phyloP scores from a whole-genome alignment of 2,113 vertebrate species.

The Orientallactaga bullata region DNA sequence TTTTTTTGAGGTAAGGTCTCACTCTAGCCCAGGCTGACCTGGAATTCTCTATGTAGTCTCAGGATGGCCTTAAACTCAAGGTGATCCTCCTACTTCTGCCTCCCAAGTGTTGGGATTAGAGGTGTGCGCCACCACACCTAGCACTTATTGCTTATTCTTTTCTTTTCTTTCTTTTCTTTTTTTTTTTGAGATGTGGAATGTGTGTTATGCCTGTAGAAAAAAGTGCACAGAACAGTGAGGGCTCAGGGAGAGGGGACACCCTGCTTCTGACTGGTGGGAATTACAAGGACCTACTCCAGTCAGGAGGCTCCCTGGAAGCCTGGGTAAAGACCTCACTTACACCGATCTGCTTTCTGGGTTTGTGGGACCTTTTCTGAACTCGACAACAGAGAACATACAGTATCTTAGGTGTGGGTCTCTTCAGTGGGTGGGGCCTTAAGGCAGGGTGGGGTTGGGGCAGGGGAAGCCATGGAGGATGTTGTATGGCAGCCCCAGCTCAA shows the following conservation, averaged over 20 bases:
- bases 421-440: too few relatives aligned
- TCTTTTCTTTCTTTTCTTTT: too few relatives aligned
- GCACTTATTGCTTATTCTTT: too few relatives aligned
- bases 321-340: background rate
- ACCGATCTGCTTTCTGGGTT: background rate
- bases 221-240: constrained; percentile 70
- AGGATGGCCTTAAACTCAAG: too few relatives aligned
- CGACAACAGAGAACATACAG: background rate
- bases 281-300: background rate
- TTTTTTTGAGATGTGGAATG: constrained; percentile 13
- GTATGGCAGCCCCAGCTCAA: background rate
- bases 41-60: too few relatives aligned
- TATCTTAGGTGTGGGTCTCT: background rate
- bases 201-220: constrained; percentile 75
- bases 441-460: background rate
- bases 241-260: background rate
- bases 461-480: background rate
- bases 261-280: background rate
- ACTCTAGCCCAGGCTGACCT: too few relatives aligned
- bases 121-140: too few relatives aligned
- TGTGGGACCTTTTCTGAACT: background rate
- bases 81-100: too few relatives aligned
- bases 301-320: background rate
- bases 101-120: too few relatives aligned
- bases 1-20: too few relatives aligned